Evolutionary conservation across 2,888 invertebrate species (phyloP), one percentile per base, ranked within the genome.

Genomic region (Chymomyza amoena): DNA sequence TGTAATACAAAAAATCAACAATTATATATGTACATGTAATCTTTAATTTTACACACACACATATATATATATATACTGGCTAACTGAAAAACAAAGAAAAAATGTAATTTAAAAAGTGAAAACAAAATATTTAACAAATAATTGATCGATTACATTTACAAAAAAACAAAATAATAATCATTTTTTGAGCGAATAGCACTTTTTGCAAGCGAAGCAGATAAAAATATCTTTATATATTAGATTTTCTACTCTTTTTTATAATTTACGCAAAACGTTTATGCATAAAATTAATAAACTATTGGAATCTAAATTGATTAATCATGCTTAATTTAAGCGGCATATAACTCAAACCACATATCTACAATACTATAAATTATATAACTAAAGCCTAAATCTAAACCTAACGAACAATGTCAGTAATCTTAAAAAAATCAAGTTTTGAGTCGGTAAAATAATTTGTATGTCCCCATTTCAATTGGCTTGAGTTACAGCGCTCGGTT

Each of bases 161-260:
- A 75, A 59, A 75, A 28, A 76, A 54, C 69, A 39, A 54, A 57
- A 60, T 67, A 74, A 66, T 75, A 78, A 81, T 83, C 80, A 85
- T 84, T 84, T 84, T 61, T 84, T 87, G 87, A 84, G 86, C 87
- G 86, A 85, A 83, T 84, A 86, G 84, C 84, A 87, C 87, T 87
- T 84, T 87, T 84, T 84, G 88, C 88, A 85, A 87, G 77, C 78
- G 63, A 87, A 54, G 16, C 16, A 54, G 77, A 75, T 20, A n/a
- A 57, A 67, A 57, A 67, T n/a, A 78, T 86, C 80, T 88, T 81
- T 84, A 45, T 13, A 45, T 45, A 87, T 84, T 88, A 87, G 85
- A 88, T 80, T 88, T 88, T 85, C 85, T 85, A 85, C 85, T 86
- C 88, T 86, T 86, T 84, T 84, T 80, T 88, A 85, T 88, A 76